Base-by-base conservation (phyloP, 1,140 invertebrate genomes). In the Heliconius himera region DNA sequence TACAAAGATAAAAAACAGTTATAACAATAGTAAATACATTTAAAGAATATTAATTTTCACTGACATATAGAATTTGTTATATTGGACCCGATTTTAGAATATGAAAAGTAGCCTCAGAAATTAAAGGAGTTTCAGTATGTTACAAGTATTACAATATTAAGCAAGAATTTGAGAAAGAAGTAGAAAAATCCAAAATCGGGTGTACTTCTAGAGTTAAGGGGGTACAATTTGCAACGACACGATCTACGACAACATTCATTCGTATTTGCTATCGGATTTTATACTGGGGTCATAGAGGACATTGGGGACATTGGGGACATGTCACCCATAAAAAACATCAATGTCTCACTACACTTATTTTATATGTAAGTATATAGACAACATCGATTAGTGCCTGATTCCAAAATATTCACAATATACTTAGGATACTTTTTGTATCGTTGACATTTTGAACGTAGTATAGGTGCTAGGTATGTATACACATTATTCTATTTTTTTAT, bases 211-310 rank as follows among this genome's bases (percentile, higher is more conserved):
- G 41, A 46, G 8, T 60, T 74, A 74, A 73, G 46, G n/a, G 49
- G 11, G 22, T 66, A 70, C 51, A 70, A 70, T 70, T 79, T 20
- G 73, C 70, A 74, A 60, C 33, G 72, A 74, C 71, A 78, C 71
- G 29, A 46, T 78, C 77, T 74, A 79, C 77, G 38, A 78, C 77
- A 74, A 74, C 77, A 74, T 46, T 71, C 74, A 74, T 70, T 70
- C n/a, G 74, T 73, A 51, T 38, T 79, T 70, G 18, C 73, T 74
- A 79, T 74, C 73, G 72, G 26, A 8, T 74, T 46, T 79, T 74
- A 79, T 70, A 79, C 77, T 79, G 77, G 77, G 77, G 77, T 71
- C 77, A 79, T 79, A 73, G 36, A 20, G 33, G 49, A 73, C 60
- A 66, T 36, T 36, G 33, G 33, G 33, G 49, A 73, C 60, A 66